phyloP scores from a whole-genome alignment of 1,140 invertebrate species.

The Mya arenaria region DNA sequence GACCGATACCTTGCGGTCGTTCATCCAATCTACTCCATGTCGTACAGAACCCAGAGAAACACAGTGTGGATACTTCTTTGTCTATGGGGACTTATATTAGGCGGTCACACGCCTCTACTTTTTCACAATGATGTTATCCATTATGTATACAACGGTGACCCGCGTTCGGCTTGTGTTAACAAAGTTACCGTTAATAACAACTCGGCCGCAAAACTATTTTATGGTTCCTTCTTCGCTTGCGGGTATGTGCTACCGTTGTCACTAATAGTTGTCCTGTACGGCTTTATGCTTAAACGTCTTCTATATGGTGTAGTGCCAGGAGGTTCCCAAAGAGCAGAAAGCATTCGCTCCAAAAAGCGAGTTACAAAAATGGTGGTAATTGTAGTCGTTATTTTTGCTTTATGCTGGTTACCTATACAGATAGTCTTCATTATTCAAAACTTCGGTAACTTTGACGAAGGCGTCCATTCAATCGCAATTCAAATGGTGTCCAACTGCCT shows the following conservation, averaged over 20 bases:
- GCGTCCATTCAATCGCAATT: constrained; percentile 84
- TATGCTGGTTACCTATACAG: constrained; percentile 98
- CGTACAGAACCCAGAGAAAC: constrained; percentile 91
- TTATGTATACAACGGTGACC: constrained; percentile 83
- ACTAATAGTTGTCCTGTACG: constrained; percentile 94
- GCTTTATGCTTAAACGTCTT: constrained; percentile 91
- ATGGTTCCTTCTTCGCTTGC: constrained; percentile 81
- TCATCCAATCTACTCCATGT: constrained; percentile 95
- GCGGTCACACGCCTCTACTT: constrained; percentile 88
- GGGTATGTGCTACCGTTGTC: constrained; percentile 81
- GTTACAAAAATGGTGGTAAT: constrained; percentile 97
- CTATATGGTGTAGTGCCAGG: constrained; percentile 86
- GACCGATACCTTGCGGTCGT: constrained; percentile 97
- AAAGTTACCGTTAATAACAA: constrained; percentile 4
- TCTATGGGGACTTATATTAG: constrained; percentile 90
- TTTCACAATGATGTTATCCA: constrained; percentile 88
- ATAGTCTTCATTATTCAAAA: constrained; percentile 81
- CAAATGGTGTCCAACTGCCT: constrained; percentile 94
- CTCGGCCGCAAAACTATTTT: constrained; percentile 68
- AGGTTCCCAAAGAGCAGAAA: constrained; percentile 86
- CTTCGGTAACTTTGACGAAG: constrained; percentile 81
- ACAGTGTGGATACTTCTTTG: constrained; percentile 86
- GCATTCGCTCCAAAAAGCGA: constrained; percentile 91
- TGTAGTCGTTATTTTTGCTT: constrained; percentile 96
- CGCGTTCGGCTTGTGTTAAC: constrained; percentile 72